phyloP scores from a whole-genome alignment of 2,113 vertebrate genomes.

The Polyodon spathula region DNA sequence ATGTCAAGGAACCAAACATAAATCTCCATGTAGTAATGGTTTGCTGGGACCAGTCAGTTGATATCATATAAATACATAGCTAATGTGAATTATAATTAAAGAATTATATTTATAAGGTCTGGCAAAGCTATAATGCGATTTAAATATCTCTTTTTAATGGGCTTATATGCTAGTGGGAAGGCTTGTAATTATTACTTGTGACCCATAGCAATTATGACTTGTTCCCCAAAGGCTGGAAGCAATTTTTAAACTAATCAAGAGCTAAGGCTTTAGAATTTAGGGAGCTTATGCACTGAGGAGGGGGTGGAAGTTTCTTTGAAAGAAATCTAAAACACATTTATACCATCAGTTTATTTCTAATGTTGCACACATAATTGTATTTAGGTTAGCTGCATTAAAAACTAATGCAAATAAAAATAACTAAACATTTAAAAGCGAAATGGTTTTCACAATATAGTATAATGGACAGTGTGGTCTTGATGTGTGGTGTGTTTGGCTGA shows the following conservation, averaged over 20 bases:
- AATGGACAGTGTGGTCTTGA: too few relatives aligned
- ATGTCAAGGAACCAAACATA: background rate
- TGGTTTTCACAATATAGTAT: too few relatives aligned
- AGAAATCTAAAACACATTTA: too few relatives aligned
- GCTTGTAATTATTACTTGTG: constrained; percentile 78
- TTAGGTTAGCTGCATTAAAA: too few relatives aligned
- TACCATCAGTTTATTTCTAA: too few relatives aligned
- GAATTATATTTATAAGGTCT: constrained; percentile 22
- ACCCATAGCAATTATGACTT: constrained; percentile 77
- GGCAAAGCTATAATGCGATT: constrained; percentile 56
- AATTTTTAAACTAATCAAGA: constrained; percentile 84
- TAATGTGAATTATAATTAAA: constrained; percentile 42
- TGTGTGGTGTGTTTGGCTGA: too few relatives aligned
- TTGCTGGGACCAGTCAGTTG: constrained; percentile 7
- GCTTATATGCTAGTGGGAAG: constrained; percentile 60
- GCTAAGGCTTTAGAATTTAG: constrained; percentile 55
- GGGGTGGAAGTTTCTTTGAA: background rate
- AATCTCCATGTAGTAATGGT: background rate
- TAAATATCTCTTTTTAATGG: constrained; percentile 83
- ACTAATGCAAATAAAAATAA: too few relatives aligned
- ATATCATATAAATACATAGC: constrained; percentile 17
- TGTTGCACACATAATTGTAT: too few relatives aligned
- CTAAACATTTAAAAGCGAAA: too few relatives aligned
- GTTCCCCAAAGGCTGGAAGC: constrained; percentile 64
- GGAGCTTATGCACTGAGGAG: constrained; percentile 36